phyloP scores from a whole-genome alignment of 2,797 vertebrate genomes.

The Chelon labrosus region DNA sequence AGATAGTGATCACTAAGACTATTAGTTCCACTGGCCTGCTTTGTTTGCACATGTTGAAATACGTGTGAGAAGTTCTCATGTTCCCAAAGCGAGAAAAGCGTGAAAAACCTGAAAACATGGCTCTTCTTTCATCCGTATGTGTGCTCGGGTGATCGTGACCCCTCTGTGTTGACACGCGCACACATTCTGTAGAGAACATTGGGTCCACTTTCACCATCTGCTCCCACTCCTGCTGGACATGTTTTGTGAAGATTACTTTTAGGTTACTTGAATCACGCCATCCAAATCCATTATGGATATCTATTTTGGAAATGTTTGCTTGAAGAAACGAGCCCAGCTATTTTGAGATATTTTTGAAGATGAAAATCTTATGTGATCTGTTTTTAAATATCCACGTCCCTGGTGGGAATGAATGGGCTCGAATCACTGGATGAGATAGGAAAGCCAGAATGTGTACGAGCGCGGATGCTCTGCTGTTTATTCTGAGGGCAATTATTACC shows the following conservation, averaged over 20 bases:
- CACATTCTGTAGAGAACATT: background rate
- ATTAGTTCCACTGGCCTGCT: background rate
- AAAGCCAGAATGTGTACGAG: background rate
- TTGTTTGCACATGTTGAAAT: background rate
- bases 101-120: background rate
- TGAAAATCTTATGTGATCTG: background rate
- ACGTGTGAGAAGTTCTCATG: background rate
- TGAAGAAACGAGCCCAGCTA: too few species aligned
- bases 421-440: background rate
- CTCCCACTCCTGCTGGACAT: background rate
- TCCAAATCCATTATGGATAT: background rate
- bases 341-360: background rate
- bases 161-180: background rate
- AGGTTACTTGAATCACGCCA: background rate
- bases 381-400: background rate
- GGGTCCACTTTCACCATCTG: slow-evolving; percentile 10
- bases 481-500: slow-evolving; percentile 10
- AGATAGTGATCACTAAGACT: background rate
- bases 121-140: slow-evolving; percentile 1
- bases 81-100: background rate
- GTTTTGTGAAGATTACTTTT: background rate
- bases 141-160: background rate
- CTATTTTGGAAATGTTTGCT: background rate
- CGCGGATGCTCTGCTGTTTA: background rate
- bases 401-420: background rate